Base-by-base conservation (phyloP, 2,113 vertebrate genomes). In the Mormyrus iriodes region DNA sequence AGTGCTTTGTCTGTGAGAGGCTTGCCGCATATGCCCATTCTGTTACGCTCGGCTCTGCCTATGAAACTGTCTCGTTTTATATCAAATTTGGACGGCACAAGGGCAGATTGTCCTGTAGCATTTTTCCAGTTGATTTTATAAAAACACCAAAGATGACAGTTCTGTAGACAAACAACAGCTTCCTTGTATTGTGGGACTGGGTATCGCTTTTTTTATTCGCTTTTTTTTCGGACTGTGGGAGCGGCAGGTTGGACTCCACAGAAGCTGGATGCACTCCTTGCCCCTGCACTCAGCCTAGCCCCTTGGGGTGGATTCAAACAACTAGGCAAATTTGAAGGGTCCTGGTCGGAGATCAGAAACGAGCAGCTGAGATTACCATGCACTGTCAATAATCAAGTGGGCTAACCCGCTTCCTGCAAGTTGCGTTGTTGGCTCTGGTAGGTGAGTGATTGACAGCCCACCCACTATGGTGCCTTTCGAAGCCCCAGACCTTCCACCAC, bases 161-260 rank as follows among this genome's bases (percentile, higher is more conserved):
- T 91, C 88, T 83, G 88, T 65, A 51, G 86, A 91, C 89, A 91
- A 94, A 94, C 91, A 96, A 95, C 93, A 92, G 91, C 88, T 93
- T 93, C 92, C 92, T 95, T 96, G 94, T 96, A 90, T 52, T 61
- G 87, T 90, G 90, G 91, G 90, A 93, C 92, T 88, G 91, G 91
- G 89, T 84, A 89, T 4, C 88, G 91, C 91, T 49, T 31, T 90
- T 90, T 92, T 69, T 31, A 69, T 31, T 31, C 12, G 91, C 87
- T 51, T 90, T 91, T 91, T n/a, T 90, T 91, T 93, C 79, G 90
- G 91, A 90, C 92, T 93, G 92, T 93, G 91, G 51, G 85, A 86
- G 51, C 49, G 21, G 85, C 27, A 91, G 92, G 90, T 91, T 92
- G 91, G 85, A 73, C 90, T 93, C 89, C 88, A 91, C 87, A 85